Percentiles rank a stretch among this genome's conserved stretches.
Conservation (phyloP, 2,888 invertebrate genomes). For the Zhuqinia jingwanae region DNA sequence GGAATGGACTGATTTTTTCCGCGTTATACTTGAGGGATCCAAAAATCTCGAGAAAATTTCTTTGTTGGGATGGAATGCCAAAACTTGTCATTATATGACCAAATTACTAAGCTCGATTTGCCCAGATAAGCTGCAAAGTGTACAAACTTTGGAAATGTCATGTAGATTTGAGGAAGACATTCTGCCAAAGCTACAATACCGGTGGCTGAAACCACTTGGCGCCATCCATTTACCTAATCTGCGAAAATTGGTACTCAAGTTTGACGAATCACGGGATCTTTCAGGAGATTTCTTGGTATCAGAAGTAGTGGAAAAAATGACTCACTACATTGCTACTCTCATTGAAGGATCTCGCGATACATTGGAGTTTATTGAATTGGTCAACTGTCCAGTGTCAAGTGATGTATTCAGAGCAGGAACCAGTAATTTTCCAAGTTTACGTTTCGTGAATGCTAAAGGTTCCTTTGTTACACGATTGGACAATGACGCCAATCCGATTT, state of each 20-base stretch:
- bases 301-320: neutral
- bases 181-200: constrained; percentile 30
- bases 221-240: neutral
- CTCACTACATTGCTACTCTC: constrained; percentile 10
- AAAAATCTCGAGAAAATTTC: neutral
- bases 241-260: neutral
- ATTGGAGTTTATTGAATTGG: constrained; percentile 27
- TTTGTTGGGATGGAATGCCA: neutral
- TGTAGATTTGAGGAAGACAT: neutral
- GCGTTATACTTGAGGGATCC: neutral
- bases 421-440: constrained; percentile 13
- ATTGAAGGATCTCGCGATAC: constrained; percentile 19
- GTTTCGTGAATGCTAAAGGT: constrained; percentile 16
- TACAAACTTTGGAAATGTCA: neutral
- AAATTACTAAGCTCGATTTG: neutral
- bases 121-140: constrained; percentile 1
- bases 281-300: neutral
- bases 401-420: constrained; percentile 29
- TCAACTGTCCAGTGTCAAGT: constrained; percentile 47
- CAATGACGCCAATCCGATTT: constrained; percentile 25
- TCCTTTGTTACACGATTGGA: constrained; percentile 31
- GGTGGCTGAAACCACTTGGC: constrained; percentile 7
- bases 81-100: neutral
- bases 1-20: neutral
- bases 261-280: neutral